Evolutionary conservation across 2,797 vertebrate species (phyloP).

Genomic region (Acrocephalus scirpaceus): DNA sequence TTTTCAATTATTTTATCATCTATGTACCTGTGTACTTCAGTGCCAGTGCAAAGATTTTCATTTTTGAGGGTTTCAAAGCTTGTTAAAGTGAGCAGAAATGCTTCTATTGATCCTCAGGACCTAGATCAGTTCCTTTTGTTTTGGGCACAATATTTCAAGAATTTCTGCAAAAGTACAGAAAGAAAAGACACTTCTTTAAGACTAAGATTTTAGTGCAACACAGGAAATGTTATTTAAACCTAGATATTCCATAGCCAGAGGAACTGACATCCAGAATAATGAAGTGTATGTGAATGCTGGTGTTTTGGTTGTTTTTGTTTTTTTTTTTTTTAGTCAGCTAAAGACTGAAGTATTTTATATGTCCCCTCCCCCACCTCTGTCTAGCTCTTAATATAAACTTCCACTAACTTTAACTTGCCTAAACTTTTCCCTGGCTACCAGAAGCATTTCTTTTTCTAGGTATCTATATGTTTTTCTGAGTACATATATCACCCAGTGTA

Average conservation of each 20-base stretch:
- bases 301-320: too few species aligned
- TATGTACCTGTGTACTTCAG: neutral
- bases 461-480: neutral
- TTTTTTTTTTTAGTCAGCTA: neutral
- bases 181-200: neutral
- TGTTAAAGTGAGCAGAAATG: neutral
- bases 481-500: neutral
- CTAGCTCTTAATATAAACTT: neutral
- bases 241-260: neutral
- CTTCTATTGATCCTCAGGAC: neutral
- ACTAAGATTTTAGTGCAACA: neutral
- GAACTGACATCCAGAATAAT: neutral
- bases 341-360: neutral
- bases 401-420: neutral
- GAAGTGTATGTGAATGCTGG: neutral
- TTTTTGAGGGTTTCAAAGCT: neutral
- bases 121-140: fast-evolving
- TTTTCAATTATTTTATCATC: neutral
- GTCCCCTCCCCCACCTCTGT: neutral
- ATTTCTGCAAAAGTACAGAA: neutral
- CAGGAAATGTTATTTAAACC: neutral
- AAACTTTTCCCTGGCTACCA: neutral
- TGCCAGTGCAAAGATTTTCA: neutral
- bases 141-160: neutral
- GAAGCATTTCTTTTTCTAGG: neutral